A percentile compares a stretch with the other conserved stretches of the same genome.
Conservation (phyloP, 1,140 invertebrate genomes). For the Zophobas morio region DNA sequence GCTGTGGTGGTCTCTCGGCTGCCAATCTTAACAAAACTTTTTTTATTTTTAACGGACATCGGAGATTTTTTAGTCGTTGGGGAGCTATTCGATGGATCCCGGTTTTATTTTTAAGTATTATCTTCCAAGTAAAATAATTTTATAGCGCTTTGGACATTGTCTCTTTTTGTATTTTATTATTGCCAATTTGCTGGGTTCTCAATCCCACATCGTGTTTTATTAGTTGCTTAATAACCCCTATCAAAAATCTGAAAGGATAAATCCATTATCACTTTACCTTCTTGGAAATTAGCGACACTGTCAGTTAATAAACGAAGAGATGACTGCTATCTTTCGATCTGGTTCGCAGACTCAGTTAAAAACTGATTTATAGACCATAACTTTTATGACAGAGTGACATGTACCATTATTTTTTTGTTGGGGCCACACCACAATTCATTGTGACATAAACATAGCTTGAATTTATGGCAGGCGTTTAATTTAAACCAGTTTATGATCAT, state of each 20-base stretch:
- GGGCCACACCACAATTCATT: conserved; percentile 49
- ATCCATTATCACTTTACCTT: conserved; percentile 37
- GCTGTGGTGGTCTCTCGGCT: conserved; percentile 58
- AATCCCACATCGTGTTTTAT: conserved; percentile 32
- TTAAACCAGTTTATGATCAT: conserved; percentile 57
- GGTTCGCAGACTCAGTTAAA: conserved; percentile 52
- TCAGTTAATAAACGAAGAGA: conserved; percentile 35
- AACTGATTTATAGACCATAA: conserved; percentile 61
- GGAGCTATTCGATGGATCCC: conserved; percentile 38
- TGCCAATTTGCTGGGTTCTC: conserved; percentile 24
- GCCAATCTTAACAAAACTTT: conserved; percentile 56
- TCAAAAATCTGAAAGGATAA: conserved; percentile 43
- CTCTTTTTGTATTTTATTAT: conserved; percentile 4
- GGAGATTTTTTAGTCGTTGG: conserved; percentile 43
- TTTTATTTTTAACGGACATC: conserved; percentile 45
- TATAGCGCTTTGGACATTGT: conserved; percentile 21
- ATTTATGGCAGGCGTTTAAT: conserved; percentile 58
- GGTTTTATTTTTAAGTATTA: conserved; percentile 31
- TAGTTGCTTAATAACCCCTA: conserved; percentile 39
- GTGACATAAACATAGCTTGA: conserved; percentile 51
- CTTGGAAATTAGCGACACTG: conserved; percentile 39
- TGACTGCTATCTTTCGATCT: conserved; percentile 47
- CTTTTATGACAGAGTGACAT: conserved; percentile 59
- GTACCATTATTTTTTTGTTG: conserved; percentile 58
- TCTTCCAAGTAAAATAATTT: conserved; percentile 30